phyloP scores from a whole-genome alignment of 53 echinoderm and acorn worm species.

The Arbacia lixula region DNA sequence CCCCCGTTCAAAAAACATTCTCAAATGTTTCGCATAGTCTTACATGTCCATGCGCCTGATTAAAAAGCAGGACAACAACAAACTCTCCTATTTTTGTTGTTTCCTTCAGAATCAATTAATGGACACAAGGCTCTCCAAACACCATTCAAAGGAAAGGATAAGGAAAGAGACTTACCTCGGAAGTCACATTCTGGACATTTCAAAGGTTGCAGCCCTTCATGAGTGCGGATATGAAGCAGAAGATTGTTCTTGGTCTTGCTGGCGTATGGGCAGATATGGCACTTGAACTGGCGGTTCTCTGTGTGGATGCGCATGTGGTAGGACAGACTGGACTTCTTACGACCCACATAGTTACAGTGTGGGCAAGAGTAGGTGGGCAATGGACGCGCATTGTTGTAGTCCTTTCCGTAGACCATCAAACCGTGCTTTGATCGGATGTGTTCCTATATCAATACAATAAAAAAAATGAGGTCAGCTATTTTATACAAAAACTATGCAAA shows the following conservation, averaged over 20 bases:
- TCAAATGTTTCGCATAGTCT: no score
- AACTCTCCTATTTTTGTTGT: no score
- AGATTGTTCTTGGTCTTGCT: slow-evolving; percentile 96
- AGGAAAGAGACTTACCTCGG: slow-evolving; percentile 89
- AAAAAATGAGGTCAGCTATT: background rate
- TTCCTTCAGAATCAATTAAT: no score
- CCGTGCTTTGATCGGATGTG: slow-evolving; percentile 64
- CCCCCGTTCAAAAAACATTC: no score
- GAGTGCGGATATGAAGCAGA: slow-evolving; percentile 90
- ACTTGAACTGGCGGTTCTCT: slow-evolving; percentile 87
- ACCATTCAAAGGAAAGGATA: no score
- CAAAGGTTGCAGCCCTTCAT: slow-evolving; percentile 82
- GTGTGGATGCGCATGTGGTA: slow-evolving; percentile 95
- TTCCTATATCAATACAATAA: background rate
- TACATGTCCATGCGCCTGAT: no score
- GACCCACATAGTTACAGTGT: slow-evolving; percentile 76
- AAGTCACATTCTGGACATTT: slow-evolving; percentile 92
- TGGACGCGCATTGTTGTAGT: slow-evolving; percentile 47
- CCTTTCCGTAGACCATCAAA: slow-evolving; percentile 62
- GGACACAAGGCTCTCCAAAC: no score
- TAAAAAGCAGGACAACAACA: no score
- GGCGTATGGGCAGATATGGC: slow-evolving; percentile 83
- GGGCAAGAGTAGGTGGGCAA: slow-evolving; percentile 68
- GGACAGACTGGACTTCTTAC: slow-evolving; percentile 80
- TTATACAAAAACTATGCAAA: background rate